phyloP scores from a whole-genome alignment of 2,113 vertebrate species.

The Bubo bubo region DNA sequence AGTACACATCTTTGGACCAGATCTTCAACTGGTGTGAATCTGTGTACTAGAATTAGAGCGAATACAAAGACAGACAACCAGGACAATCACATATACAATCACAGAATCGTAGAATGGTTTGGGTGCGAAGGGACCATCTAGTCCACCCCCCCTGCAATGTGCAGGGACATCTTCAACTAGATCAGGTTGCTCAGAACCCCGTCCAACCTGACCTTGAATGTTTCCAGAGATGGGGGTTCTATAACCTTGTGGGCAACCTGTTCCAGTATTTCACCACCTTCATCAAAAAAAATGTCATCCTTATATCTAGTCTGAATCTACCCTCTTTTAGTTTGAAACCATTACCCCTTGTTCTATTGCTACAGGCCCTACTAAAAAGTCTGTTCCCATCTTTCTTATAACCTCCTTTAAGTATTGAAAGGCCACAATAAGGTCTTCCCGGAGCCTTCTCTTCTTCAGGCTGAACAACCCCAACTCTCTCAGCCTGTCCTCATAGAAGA shows the following conservation, averaged over 20 bases:
- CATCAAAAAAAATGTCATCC: background rate
- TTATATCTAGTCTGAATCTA: background rate
- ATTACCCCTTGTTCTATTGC: background rate
- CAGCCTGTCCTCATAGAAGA: background rate
- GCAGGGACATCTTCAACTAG: background rate
- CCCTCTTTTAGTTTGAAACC: background rate
- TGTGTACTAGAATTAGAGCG: background rate
- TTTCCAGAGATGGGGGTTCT: background rate
- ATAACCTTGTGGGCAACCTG: background rate
- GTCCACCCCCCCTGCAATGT: fast-evolving
- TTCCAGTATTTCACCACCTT: background rate
- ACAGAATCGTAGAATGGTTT: background rate
- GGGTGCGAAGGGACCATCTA: background rate
- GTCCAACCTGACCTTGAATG: background rate
- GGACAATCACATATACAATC: background rate
- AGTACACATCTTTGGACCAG: background rate
- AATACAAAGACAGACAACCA: background rate
- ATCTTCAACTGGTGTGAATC: background rate
- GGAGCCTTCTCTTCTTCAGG: background rate
- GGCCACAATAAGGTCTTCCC: fast-evolving
- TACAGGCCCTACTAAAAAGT: background rate
- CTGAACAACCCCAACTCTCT: background rate
- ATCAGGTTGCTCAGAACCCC: background rate
- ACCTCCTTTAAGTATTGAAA: fast-evolving
- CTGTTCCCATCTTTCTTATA: background rate